Evolutionary conservation across 35 echinoderm and acorn worm species (phyloP).

Genomic region (Ophioderma brevispina): DNA sequence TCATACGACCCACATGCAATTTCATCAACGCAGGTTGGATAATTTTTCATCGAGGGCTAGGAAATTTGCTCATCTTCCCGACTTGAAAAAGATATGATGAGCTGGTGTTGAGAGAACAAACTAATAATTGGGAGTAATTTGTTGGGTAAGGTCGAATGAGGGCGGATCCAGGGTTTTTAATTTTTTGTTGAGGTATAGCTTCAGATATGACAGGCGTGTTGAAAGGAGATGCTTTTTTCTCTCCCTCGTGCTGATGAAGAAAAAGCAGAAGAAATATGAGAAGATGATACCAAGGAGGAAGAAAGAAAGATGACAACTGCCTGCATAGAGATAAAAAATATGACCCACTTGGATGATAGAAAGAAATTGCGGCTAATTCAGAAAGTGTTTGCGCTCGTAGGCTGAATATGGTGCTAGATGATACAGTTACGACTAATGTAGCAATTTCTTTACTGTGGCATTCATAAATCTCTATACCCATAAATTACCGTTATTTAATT

Average conservation of each 20-base stretch:
- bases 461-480: background rate
- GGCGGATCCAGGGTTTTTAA: background rate
- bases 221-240: background rate
- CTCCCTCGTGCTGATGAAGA: background rate
- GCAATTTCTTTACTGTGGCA: background rate
- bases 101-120: background rate
- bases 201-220: background rate
- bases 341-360: background rate
- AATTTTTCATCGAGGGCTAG: background rate
- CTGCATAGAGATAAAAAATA: background rate
- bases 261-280: background rate
- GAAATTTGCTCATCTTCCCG: background rate
- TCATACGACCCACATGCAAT: conserved; percentile 9
- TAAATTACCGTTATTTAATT: conserved; percentile 2
- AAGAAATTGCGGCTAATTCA: background rate
- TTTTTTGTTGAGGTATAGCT: background rate
- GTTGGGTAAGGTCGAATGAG: background rate
- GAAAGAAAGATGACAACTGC: background rate
- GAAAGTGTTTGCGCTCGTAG: background rate
- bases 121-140: conserved; percentile 1
- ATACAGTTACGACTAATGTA: background rate
- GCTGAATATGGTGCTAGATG: background rate
- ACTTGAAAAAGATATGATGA: background rate
- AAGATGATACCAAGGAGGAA: background rate
- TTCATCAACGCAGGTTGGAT: background rate